phyloP scores from a whole-genome alignment of 2,888 invertebrate species.

The Drosophila fungiperda region DNA sequence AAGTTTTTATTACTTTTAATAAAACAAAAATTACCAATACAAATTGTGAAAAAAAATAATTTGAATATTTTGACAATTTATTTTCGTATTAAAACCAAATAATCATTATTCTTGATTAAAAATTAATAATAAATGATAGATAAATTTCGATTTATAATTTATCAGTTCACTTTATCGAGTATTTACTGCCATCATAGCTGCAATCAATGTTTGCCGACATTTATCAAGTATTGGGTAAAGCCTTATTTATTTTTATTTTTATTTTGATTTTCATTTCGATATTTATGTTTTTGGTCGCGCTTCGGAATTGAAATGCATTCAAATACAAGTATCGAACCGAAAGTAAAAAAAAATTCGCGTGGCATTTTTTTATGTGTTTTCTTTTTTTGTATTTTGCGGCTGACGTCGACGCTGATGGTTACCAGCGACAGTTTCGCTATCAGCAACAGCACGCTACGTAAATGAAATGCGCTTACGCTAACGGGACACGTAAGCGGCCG shows the following conservation, averaged over 20 bases:
- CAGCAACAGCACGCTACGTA: constrained; percentile 58
- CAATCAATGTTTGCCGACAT: neutral
- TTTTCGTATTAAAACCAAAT: neutral
- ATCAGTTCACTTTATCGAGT: neutral
- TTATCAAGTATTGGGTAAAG: too few species aligned
- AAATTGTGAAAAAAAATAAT: neutral
- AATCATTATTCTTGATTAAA: neutral
- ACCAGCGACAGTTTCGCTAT: constrained; percentile 39
- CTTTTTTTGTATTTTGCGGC: constrained; percentile 6
- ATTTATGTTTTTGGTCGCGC: neutral
- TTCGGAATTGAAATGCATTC: neutral
- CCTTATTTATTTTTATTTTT: neutral
- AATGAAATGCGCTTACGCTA: constrained; percentile 58
- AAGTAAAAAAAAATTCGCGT: constrained; percentile 51
- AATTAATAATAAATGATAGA: neutral
- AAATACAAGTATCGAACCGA: neutral
- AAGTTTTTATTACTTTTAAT: too few species aligned
- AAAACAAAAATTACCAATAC: too few species aligned
- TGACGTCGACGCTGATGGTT: constrained; percentile 6
- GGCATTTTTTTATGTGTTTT: constrained; percentile 43
- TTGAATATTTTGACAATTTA: neutral
- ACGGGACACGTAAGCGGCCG: constrained; percentile 64
- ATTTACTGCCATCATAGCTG: neutral
- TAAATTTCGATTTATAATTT: neutral
- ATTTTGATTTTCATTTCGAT: neutral